Evolutionary conservation across 1,140 invertebrate genomes (phyloP), one percentile per base, ranked within the genome.

Genomic region (Rhagoletis pomonella): DNA sequence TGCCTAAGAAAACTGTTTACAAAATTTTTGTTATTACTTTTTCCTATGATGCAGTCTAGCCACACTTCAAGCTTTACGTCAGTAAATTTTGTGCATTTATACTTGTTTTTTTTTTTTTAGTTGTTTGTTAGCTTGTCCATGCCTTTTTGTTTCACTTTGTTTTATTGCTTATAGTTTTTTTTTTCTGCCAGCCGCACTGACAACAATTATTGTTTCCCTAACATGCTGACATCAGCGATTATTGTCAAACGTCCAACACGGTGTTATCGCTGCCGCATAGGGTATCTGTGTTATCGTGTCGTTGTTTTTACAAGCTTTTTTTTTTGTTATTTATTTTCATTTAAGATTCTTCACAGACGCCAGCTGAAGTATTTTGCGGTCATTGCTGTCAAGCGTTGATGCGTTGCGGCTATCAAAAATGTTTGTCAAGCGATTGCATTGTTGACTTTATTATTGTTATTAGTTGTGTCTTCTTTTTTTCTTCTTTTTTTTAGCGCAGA

Each of bases 191-290:
- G 17, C 17, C 47, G 17, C 67, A 14, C 67, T 81, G 47, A 81
- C 73, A 55, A 47, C 73, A 58, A 81, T 81, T 55, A 81, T 55
- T 81, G 4, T 55, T 81, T 47, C 17, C 47, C 73, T 50, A 81
- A 81, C 73, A 81, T 55, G 73, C 47, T 81, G 73, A 81, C 73
- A 81, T 55, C 5, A n/a, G 47, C 47, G 73, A 81, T 55, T 81
- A 77, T 47, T 17, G 12, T 47, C 69, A 39, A 9, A 14, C 69
- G 42, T 14, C 5, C 12, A 12, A 67, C 9, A 39, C 67, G 44
- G 67, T 47, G 9, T n/a, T 81, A 55, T 55, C 19, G 73, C 47
- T n/a, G 73, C 47, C 44, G 73, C 47, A 81, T 4, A 55, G 19
- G 47, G 47, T 81, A 29, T 17, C 73, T 55, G 73, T 29, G 73